Percentiles rank a stretch among this genome's conserved stretches.
Conservation (phyloP, 92 coral and sea anemone species). For the Montipora capitata region DNA sequence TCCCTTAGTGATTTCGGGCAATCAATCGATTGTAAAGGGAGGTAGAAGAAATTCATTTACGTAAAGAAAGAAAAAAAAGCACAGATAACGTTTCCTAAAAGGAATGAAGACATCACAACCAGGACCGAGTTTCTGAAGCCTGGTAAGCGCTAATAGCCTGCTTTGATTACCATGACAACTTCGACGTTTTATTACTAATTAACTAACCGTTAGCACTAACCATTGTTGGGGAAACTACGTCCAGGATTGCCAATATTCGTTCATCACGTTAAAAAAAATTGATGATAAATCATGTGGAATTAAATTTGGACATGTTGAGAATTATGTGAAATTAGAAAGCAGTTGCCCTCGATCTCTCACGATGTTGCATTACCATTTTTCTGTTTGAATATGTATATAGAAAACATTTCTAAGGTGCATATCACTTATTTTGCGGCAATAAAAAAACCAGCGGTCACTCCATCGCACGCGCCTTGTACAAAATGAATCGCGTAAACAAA, state of each 20-base stretch:
- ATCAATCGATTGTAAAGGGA: neutral
- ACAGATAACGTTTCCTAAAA: neutral
- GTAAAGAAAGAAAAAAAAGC: neutral
- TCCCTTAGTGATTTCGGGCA: neutral
- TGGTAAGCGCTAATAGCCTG: too few species aligned
- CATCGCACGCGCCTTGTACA: slow-evolving; percentile 3
- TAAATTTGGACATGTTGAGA: neutral
- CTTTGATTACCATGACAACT: too few species aligned
- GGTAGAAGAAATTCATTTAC: neutral
- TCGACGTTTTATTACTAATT: too few species aligned
- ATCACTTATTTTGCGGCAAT: slow-evolving; percentile 15
- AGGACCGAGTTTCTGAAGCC: too few species aligned
- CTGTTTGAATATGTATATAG: slow-evolving; percentile 54
- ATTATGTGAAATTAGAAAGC: neutral
- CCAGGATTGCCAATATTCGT: neutral
- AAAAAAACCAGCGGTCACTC: neutral
- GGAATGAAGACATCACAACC: too few species aligned
- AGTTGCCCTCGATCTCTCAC: slow-evolving; percentile 3
- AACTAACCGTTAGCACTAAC: too few species aligned
- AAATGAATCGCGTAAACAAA: neutral
- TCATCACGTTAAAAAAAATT: neutral
- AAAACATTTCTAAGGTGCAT: slow-evolving; percentile 7
- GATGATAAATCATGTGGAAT: neutral
- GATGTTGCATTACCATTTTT: slow-evolving; percentile 18
- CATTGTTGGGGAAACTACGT: neutral